Conservation (phyloP, 2,888 invertebrate genomes). For the Agriopis leucophaearia region DNA sequence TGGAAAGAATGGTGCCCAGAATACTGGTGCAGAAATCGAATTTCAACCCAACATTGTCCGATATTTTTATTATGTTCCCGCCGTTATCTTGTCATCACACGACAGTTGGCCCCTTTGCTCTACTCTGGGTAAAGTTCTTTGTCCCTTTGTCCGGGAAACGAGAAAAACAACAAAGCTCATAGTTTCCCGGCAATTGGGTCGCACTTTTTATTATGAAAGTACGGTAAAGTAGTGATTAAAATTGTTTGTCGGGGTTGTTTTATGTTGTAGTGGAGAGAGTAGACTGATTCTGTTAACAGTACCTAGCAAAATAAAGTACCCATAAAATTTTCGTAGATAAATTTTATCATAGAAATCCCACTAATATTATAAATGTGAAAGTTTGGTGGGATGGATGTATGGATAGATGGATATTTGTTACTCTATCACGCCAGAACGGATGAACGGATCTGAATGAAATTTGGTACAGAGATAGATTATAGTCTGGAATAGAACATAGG, state of each 20-base stretch:
- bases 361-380: too few species aligned
- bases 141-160: constrained; percentile 29
- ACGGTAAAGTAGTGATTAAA: constrained; percentile 23
- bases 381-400: too few species aligned
- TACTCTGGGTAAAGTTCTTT: constrained; percentile 27
- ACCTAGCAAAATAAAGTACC: too few species aligned
- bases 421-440: too few species aligned
- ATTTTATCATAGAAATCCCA: too few species aligned
- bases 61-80: constrained; percentile 18
- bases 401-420: too few species aligned
- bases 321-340: too few species aligned
- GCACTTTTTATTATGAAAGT: constrained; percentile 21
- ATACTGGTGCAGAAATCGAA: not conserved
- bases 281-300: not conserved
- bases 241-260: constrained; percentile 12
- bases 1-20: too few species aligned
- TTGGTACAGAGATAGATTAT: too few species aligned
- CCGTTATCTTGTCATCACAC: constrained; percentile 29
- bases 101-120: constrained; percentile 22
- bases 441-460: too few species aligned
- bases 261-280: not conserved
- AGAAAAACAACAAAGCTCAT: constrained; percentile 31
- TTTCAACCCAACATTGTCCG: not conserved
- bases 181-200: constrained; percentile 31
- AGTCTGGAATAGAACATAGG: too few species aligned